Conservation (phyloP, 1,140 invertebrate genomes). For the Carcinoscorpius rotundicauda region DNA sequence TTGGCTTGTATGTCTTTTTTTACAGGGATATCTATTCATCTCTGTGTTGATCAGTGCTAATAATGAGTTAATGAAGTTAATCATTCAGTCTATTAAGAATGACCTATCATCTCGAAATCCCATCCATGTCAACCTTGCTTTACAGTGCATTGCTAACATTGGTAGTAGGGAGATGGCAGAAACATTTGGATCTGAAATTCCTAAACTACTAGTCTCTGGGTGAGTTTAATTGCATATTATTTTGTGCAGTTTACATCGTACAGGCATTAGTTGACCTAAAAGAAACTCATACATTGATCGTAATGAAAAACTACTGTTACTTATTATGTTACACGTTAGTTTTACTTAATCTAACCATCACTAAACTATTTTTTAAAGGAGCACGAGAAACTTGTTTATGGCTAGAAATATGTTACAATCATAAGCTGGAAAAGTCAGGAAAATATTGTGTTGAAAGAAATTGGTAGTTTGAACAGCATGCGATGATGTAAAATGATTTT, state of each 20-base stretch:
- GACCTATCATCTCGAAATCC: constrained; percentile 94
- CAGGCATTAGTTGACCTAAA: too few species aligned
- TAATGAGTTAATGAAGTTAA: constrained; percentile 97
- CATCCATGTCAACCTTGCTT: constrained; percentile 95
- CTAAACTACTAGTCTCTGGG: constrained; percentile 94
- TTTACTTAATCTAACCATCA: too few species aligned
- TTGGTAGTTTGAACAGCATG: too few species aligned
- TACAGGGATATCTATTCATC: constrained; percentile 41
- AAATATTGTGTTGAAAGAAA: too few species aligned
- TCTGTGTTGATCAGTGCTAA: constrained; percentile 96
- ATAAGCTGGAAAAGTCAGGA: too few species aligned
- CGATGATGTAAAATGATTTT: too few species aligned
- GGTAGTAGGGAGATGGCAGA: constrained; percentile 99
- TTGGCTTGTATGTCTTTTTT: background rate
- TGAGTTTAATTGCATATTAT: constrained; percentile 34
- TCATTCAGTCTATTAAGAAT: constrained; percentile 99
- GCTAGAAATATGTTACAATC: too few species aligned
- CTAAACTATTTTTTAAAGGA: too few species aligned
- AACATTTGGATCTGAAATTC: constrained; percentile 95
- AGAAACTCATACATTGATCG: too few species aligned
- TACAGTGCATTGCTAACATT: constrained; percentile 99
- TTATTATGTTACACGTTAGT: too few species aligned
- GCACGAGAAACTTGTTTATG: too few species aligned
- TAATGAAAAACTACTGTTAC: too few species aligned
- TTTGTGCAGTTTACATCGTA: background rate